A percentile compares a stretch with the other conserved stretches of the same genome.
These are phyloP conservation scores for Drosophila ficusphila DNA, from an alignment of 1,140 invertebrate genomes.

Conservation along the genomic window DNA sequence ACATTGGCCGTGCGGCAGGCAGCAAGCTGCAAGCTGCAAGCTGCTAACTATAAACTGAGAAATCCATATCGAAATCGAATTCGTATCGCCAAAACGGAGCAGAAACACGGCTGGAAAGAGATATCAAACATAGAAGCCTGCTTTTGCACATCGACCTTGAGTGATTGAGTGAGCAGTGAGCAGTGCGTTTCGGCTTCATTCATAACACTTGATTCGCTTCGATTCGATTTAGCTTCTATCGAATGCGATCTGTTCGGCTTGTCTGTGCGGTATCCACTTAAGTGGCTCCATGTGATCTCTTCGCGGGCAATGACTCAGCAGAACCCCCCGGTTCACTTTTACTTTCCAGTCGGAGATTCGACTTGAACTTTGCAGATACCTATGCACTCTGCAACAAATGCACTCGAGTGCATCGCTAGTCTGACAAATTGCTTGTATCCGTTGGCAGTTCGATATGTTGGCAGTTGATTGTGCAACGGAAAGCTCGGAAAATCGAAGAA, in stretches of 20 bases:
- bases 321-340: conserved; percentile 55
- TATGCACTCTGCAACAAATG: conserved; percentile 17
- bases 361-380: conserved; percentile 45
- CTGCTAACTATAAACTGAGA: too few species aligned
- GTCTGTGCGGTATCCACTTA: conserved; percentile 26
- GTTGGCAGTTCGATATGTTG: conserved; percentile 17
- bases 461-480: conserved; percentile 50
- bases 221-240: conserved; percentile 8
- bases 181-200: conserved; percentile 52
- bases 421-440: conserved; percentile 70
- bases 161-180: background rate
- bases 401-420: conserved; percentile 55
- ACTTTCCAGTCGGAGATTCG: conserved; percentile 52
- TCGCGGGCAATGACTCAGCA: conserved; percentile 57
- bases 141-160: conserved; percentile 71
- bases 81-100: conserved; percentile 37
- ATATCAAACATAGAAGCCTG: conserved; percentile 73
- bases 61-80: conserved; percentile 54
- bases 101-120: conserved; percentile 21
- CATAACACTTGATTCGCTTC: conserved; percentile 45
- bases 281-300: conserved; percentile 24
- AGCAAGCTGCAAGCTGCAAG: too few species aligned
- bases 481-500: conserved; percentile 28
- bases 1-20: conserved; percentile 62
- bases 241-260: conserved; percentile 36